Evolutionary conservation across 2,797 vertebrate genomes (phyloP).

Genomic region (Microchirus variegatus): DNA sequence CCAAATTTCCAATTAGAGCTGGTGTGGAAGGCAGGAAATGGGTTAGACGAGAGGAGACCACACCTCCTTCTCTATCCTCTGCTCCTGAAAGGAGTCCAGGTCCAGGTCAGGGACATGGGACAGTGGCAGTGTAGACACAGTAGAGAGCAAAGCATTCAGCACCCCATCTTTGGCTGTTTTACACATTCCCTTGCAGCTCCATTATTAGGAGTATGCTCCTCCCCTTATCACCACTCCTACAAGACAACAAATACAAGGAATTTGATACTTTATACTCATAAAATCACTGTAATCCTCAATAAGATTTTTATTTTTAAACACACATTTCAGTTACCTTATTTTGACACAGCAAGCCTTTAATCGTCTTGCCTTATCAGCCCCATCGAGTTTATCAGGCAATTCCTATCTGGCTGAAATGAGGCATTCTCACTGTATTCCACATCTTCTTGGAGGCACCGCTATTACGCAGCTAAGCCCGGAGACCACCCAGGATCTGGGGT

Average conservation of each 20-base stretch:
- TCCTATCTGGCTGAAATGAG: slow-evolving; percentile 71
- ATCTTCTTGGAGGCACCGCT: slow-evolving; percentile 74
- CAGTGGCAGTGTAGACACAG: slow-evolving; percentile 21
- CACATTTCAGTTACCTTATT: slow-evolving; percentile 36
- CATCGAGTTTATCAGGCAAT: slow-evolving; percentile 62
- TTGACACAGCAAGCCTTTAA: slow-evolving; percentile 24
- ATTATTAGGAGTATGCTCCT: background rate
- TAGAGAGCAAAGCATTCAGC: slow-evolving; percentile 11
- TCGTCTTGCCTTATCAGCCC: slow-evolving; percentile 59
- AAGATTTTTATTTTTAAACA: background rate
- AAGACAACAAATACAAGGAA: slow-evolving; percentile 20
- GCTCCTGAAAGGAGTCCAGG: slow-evolving; percentile 43
- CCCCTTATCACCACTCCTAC: slow-evolving; percentile 23
- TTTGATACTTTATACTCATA: slow-evolving; percentile 6
- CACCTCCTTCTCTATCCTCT: slow-evolving; percentile 55
- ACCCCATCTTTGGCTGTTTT: slow-evolving; percentile 8
- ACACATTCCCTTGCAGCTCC: background rate
- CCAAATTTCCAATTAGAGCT: slow-evolving; percentile 99
- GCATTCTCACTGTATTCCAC: slow-evolving; percentile 69
- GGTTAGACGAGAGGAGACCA: slow-evolving; percentile 78
- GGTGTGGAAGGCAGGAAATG: slow-evolving; percentile 95
- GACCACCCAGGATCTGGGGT: slow-evolving; percentile 80
- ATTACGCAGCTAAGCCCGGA: slow-evolving; percentile 58
- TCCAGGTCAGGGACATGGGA: slow-evolving; percentile 43
- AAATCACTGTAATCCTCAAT: slow-evolving; percentile 33